phyloP scores from a whole-genome alignment of 2,113 vertebrate species.

The Peromyscus leucopus region DNA sequence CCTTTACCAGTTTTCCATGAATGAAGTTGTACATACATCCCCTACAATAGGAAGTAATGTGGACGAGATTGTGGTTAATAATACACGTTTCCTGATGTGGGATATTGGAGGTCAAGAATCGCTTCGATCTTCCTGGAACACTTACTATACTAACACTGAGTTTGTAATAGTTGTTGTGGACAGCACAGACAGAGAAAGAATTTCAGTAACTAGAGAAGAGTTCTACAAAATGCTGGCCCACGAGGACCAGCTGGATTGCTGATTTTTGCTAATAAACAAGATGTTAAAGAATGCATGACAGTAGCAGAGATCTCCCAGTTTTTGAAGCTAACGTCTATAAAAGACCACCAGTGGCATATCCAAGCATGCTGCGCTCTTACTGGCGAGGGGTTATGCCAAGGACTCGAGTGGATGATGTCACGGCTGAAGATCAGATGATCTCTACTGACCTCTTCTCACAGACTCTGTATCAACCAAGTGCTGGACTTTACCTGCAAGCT shows the following conservation, averaged over 20 bases:
- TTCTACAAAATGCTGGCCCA: slow-evolving; percentile 99
- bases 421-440: slow-evolving; percentile 98
- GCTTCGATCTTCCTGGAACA: slow-evolving; percentile 98
- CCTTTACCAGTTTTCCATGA: slow-evolving; percentile 99
- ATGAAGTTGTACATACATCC: slow-evolving; percentile 99
- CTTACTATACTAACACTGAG: slow-evolving; percentile 99
- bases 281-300: slow-evolving; percentile 98
- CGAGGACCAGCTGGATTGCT: slow-evolving; percentile 96
- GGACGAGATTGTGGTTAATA: slow-evolving; percentile 99
- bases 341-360: slow-evolving; percentile 99
- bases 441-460: slow-evolving; percentile 86
- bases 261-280: slow-evolving; percentile 99
- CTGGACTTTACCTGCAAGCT: slow-evolving; percentile 84
- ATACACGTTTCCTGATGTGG: slow-evolving; percentile 99
- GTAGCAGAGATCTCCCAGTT: slow-evolving; percentile 99
- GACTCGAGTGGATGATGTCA: slow-evolving; percentile 99
- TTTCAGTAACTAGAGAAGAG: slow-evolving; percentile 98
- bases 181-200: slow-evolving; percentile 98
- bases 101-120: slow-evolving; percentile 99
- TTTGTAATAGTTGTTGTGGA: slow-evolving; percentile 99
- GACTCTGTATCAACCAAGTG: slow-evolving; percentile 83
- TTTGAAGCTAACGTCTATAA: slow-evolving; percentile 97
- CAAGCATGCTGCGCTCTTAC: slow-evolving; percentile 99
- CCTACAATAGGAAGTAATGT: slow-evolving; percentile 87
- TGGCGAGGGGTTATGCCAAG: slow-evolving; percentile 98